Evolutionary conservation across 2,797 vertebrate species (phyloP).

Genomic region (Enteromius radiatus): DNA sequence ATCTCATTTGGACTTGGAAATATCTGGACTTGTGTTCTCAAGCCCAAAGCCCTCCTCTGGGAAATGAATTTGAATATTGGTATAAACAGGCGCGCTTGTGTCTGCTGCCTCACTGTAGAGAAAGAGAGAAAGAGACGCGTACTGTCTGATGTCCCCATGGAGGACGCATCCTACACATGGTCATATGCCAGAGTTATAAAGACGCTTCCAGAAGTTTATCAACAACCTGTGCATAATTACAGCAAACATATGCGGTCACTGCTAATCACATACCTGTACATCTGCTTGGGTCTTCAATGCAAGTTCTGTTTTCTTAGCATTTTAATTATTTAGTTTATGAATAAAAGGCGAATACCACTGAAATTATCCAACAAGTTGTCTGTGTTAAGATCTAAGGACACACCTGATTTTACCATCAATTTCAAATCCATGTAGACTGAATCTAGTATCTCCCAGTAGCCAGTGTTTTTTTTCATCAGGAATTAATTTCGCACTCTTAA

Average conservation of each 20-base stretch:
- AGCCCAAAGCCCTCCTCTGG: conserved; percentile 61
- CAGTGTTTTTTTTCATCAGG: neutral
- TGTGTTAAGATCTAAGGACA: neutral
- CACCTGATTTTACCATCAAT: neutral
- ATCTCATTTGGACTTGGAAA: conserved; percentile 61
- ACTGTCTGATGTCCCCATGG: conserved; percentile 39
- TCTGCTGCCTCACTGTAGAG: conserved; percentile 41
- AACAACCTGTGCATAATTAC: conserved; percentile 70
- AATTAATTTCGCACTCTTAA: neutral
- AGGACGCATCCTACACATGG: conserved; percentile 61
- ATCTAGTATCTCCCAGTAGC: neutral
- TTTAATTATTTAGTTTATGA: neutral
- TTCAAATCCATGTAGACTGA: neutral
- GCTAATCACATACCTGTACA: conserved; percentile 76
- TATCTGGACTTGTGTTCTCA: conserved; percentile 64
- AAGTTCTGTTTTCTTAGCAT: neutral
- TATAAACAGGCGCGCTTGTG: conserved; percentile 61
- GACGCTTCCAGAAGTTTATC: conserved; percentile 65
- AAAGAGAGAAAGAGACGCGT: conserved; percentile 28
- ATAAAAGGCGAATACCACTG: neutral
- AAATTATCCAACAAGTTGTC: neutral
- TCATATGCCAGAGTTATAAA: conserved; percentile 56
- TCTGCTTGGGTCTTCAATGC: conserved; percentile 63
- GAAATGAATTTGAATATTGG: conserved; percentile 60
- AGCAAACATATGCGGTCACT: conserved; percentile 75